Conservation (phyloP, 64 coral and sea anemone species). For the Montipora sp. region DNA sequence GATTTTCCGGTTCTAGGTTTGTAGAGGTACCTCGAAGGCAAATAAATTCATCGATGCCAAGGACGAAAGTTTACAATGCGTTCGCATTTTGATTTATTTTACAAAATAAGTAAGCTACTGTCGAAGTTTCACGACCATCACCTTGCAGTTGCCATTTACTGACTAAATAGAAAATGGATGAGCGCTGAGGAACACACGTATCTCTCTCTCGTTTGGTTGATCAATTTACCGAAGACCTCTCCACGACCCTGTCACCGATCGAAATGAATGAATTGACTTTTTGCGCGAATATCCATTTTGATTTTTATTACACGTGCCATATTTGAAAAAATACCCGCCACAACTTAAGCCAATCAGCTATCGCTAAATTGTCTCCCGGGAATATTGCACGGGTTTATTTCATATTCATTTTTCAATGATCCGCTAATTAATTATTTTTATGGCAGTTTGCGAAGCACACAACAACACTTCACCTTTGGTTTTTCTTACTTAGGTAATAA, state of each 20-base stretch:
- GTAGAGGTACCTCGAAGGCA: background rate
- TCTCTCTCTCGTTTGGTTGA: background rate
- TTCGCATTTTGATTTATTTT: background rate
- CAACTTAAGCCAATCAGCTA: constrained; percentile 22
- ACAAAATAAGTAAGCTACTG: constrained; percentile 33
- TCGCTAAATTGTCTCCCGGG: constrained; percentile 1
- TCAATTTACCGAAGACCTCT: background rate
- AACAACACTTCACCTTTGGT: background rate
- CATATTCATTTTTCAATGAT: background rate
- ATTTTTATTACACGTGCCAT: constrained; percentile 30
- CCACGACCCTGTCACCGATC: background rate
- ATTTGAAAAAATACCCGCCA: constrained; percentile 62
- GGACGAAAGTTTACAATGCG: constrained; percentile 15
- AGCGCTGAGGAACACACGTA: background rate
- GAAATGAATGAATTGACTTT: constrained; percentile 40
- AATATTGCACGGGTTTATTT: constrained; percentile 1
- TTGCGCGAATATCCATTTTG: constrained; percentile 45
- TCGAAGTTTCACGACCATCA: constrained; percentile 8
- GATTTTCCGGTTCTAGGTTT: background rate
- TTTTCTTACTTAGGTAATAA: too few species aligned
- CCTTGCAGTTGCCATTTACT: constrained; percentile 52
- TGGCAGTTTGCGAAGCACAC: background rate
- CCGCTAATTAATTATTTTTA: background rate
- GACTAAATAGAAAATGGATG: background rate
- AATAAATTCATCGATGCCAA: background rate